phyloP scores from a whole-genome alignment of 35 echinoderm and acorn worm genomes.

The Ophioderma brevispina region DNA sequence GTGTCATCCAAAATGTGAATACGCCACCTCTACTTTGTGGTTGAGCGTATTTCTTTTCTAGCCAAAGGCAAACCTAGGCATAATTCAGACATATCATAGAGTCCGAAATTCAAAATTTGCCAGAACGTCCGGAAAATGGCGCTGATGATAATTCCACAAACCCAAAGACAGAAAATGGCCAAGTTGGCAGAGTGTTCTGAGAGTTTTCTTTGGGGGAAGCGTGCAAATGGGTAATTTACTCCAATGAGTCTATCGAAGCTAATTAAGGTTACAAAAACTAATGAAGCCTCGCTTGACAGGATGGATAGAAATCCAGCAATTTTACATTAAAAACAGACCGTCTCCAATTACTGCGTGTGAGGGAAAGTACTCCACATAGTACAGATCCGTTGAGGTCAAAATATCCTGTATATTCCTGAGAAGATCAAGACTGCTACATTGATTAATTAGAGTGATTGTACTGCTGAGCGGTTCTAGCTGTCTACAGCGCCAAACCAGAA shows the following conservation, averaged over 20 bases:
- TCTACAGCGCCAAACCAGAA: slow-evolving; percentile 20
- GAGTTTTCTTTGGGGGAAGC: background rate
- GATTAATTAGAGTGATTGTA: background rate
- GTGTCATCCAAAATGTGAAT: background rate
- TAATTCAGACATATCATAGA: background rate
- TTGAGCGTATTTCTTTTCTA: background rate
- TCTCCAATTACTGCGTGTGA: slow-evolving; percentile 22
- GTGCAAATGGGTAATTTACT: slow-evolving; percentile 23
- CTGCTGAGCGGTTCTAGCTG: background rate
- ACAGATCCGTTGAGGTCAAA: slow-evolving; percentile 31
- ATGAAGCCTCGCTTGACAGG: slow-evolving; percentile 38
- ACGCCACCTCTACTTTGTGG: background rate
- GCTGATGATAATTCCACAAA: background rate
- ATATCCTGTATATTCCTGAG: slow-evolving; percentile 57
- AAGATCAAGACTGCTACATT: slow-evolving; percentile 4
- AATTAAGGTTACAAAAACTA: slow-evolving; percentile 49
- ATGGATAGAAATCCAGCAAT: slow-evolving; percentile 21
- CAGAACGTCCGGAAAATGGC: background rate
- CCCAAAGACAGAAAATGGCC: background rate
- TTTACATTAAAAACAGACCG: slow-evolving; percentile 1
- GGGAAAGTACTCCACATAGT: slow-evolving; percentile 15
- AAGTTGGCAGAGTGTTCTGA: background rate
- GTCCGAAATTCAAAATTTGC: background rate
- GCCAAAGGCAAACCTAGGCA: background rate
- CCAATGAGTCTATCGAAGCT: slow-evolving; percentile 40